phyloP scores from a whole-genome alignment of 2,888 invertebrate genomes.

The Pardosa pseudoannulata region DNA sequence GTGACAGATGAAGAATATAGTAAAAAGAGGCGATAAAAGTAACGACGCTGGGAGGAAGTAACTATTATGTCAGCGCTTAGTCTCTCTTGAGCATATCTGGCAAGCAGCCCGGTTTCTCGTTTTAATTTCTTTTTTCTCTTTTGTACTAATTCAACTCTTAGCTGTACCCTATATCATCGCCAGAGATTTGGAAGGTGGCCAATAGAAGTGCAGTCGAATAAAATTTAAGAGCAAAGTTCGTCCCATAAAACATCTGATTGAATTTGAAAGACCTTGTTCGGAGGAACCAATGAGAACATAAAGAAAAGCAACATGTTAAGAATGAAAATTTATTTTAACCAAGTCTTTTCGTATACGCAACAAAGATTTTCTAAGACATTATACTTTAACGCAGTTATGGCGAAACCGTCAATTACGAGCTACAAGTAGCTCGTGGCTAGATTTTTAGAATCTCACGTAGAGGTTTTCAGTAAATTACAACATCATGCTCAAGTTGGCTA shows the following conservation, averaged over 20 bases:
- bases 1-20: not conserved
- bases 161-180: not conserved
- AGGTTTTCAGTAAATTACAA: too few species aligned
- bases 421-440: too few species aligned
- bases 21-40: not conserved
- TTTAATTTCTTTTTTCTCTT: not conserved
- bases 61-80: not conserved
- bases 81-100: not conserved
- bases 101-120: not conserved
- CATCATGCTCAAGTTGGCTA: too few species aligned
- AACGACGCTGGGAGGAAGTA: not conserved
- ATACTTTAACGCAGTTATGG: too few species aligned
- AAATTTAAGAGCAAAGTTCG: not conserved
- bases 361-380: too few species aligned
- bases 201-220: not conserved
- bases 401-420: too few species aligned
- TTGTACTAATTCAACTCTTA: not conserved
- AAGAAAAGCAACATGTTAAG: too few species aligned
- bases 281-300: too few species aligned
- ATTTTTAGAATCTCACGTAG: too few species aligned
- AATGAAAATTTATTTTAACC: too few species aligned
- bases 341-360: too few species aligned
- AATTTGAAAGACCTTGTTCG: too few species aligned
- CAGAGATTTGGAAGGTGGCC: not conserved
- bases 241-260: not conserved